Base-by-base conservation (phyloP, 2,797 vertebrate genomes). In the Smutsia temminckii region DNA sequence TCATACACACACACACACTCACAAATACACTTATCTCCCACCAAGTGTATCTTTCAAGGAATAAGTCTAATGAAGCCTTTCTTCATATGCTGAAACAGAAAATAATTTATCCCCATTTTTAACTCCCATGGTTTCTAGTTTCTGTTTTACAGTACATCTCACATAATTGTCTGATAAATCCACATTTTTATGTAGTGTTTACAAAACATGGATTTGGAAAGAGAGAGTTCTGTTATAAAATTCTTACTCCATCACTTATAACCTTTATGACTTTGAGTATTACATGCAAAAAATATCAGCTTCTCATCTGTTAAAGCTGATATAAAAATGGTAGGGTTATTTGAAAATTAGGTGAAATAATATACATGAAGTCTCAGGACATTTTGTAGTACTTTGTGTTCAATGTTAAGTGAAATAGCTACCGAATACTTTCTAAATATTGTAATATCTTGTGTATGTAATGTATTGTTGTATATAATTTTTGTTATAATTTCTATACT, bases 271-370 rank as follows among this genome's bases (percentile, higher is more conserved):
- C 27, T 69, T 57, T 84, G 21, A 79, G 11, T 40, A 51, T 87
- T 69, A 77, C 46, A 4, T 51, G 32, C 49, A 94, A 85, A 85
- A 64, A 64, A 11, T 42, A 37, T 92, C n/a, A 17, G 13, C 74
- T 68, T 93, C n/a, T 86, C 51, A 13, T 72, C 49, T 79, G 14
- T 18, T 18, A 69, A 89, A 71, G 37, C 1, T 85, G 59, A 5
- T 13, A 18, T 71, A 80, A 46, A 68, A n/a, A 55, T 74, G 72
- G 8, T 23, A 77, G 2, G 8, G 4, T 53, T 51, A 1, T 40
- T 94, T 93, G 49, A 95, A 91, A 42, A 71, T 71, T 69, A 69
- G 77, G 17, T 69, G 20, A 83, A 94, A 78, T 57, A 21, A 79
- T 77, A 42, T 40, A 23, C 27, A 21, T 80, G 5, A 74, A 80